Conservation (phyloP, 1,140 invertebrate species). For the Phymorhynchus buccinoides region DNA sequence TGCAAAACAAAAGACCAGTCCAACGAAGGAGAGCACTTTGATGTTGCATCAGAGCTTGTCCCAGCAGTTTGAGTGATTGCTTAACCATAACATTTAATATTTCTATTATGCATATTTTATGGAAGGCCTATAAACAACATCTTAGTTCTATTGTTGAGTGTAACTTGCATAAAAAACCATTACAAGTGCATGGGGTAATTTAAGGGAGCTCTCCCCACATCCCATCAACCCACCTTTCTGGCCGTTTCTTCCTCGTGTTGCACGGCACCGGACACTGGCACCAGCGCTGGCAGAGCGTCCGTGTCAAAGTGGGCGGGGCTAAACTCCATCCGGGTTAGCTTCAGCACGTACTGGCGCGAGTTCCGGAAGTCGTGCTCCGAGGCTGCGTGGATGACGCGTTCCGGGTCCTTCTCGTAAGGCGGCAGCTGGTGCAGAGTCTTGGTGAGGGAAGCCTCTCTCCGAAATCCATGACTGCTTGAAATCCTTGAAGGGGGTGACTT, state of each 20-base stretch:
- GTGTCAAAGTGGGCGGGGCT: conserved; percentile 25
- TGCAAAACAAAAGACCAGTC: too few relatives aligned
- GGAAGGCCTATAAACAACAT: too few relatives aligned
- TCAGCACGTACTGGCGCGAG: conserved; percentile 59
- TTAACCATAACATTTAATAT: too few relatives aligned
- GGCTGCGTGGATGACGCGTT: conserved; percentile 53
- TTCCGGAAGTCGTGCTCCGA: conserved; percentile 58
- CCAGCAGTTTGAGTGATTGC: too few relatives aligned
- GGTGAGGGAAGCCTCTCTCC: not conserved
- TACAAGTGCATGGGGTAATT: too few relatives aligned
- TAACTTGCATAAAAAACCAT: too few relatives aligned
- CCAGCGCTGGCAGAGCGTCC: conserved; percentile 26
- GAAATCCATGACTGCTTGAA: too few relatives aligned
- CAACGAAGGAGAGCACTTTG: too few relatives aligned
- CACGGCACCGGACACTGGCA: conserved; percentile 11
- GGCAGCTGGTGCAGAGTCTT: not conserved
- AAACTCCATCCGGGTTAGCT: conserved; percentile 44
- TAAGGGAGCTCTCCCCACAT: too few relatives aligned
- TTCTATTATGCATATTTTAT: too few relatives aligned
- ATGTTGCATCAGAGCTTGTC: too few relatives aligned
- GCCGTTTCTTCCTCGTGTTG: conserved; percentile 12
- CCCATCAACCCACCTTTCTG: conserved; percentile 19
- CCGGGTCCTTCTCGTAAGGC: conserved; percentile 42
- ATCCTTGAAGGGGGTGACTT: not conserved
- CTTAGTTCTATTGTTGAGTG: too few relatives aligned